Evolutionary conservation across 1,140 invertebrate genomes (phyloP).

Genomic region (Pseudomyrmex dendroicus): DNA sequence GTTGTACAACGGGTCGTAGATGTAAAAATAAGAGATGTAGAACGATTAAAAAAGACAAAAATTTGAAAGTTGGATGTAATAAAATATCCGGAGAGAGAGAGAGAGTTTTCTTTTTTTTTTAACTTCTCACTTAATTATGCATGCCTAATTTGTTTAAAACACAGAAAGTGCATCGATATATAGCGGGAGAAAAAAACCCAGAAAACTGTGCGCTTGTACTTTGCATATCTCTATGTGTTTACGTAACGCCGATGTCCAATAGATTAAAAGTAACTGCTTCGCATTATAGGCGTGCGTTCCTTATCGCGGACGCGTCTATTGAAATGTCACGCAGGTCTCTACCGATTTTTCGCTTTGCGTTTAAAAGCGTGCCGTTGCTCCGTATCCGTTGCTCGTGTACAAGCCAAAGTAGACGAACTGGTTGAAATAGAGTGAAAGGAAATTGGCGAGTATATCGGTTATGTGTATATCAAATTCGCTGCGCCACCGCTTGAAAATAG

Average conservation of each 20-base stretch:
- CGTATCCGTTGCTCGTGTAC: not conserved
- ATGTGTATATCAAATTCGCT: not conserved
- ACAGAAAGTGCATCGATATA: no score
- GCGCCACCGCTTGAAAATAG: constrained; percentile 37
- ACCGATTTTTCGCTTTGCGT: constrained; percentile 55
- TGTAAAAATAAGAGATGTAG: no score
- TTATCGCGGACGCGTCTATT: constrained; percentile 52
- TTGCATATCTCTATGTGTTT: no score
- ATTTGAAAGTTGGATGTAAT: no score
- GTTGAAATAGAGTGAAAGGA: constrained; percentile 64
- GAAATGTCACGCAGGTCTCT: constrained; percentile 61
- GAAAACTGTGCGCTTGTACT: no score
- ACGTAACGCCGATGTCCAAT: constrained; percentile 21
- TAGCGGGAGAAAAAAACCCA: no score
- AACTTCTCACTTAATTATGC: no score
- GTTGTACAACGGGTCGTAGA: no score
- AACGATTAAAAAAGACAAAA: no score
- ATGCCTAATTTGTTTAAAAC: no score
- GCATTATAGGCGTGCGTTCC: constrained; percentile 48
- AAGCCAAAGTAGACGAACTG: constrained; percentile 48
- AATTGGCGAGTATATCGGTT: constrained; percentile 53
- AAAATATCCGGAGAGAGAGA: no score
- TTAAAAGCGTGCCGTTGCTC: constrained; percentile 54
- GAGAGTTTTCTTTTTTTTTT: no score
- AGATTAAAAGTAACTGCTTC: constrained; percentile 56